Evolutionary conservation across 2,888 invertebrate genomes (phyloP).

Genomic region (Micropterix aruncella): DNA sequence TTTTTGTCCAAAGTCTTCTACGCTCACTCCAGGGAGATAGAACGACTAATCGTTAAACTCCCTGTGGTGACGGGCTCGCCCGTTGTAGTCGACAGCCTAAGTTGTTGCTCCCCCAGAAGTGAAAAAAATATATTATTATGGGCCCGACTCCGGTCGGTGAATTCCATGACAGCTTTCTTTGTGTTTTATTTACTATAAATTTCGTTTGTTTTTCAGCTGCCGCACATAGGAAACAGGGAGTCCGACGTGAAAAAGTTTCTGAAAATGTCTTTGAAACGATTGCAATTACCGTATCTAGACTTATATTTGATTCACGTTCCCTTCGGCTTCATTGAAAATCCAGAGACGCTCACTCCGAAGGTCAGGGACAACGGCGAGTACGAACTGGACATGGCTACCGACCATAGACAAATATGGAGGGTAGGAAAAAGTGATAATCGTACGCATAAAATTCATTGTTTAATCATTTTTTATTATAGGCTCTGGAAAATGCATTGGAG

Average conservation of each 20-base stretch:
- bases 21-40: too few species aligned
- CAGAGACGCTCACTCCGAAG: conserved; percentile 36
- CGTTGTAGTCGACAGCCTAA: too few species aligned
- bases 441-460: background rate
- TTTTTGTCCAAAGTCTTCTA: too few species aligned
- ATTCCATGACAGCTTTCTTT: too few species aligned
- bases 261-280: conserved; percentile 43
- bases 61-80: too few species aligned
- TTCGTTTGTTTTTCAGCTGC: conserved; percentile 37
- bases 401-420: conserved; percentile 60
- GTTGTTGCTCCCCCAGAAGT: too few species aligned
- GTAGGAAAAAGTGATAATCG: conserved; percentile 19
- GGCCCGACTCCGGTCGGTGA: too few species aligned
- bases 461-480: conserved; percentile 25
- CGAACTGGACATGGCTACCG: conserved; percentile 42
- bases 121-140: too few species aligned
- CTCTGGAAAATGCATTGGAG: conserved; percentile 54
- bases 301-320: conserved; percentile 70
- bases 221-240: conserved; percentile 52
- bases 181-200: background rate
- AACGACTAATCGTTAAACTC: too few species aligned
- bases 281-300: conserved; percentile 59
- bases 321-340: conserved; percentile 46
- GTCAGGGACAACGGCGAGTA: conserved; percentile 43
- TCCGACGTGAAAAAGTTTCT: conserved; percentile 51